Conservation (phyloP, 2,888 invertebrate genomes). For the Epirrhoe tristata region DNA sequence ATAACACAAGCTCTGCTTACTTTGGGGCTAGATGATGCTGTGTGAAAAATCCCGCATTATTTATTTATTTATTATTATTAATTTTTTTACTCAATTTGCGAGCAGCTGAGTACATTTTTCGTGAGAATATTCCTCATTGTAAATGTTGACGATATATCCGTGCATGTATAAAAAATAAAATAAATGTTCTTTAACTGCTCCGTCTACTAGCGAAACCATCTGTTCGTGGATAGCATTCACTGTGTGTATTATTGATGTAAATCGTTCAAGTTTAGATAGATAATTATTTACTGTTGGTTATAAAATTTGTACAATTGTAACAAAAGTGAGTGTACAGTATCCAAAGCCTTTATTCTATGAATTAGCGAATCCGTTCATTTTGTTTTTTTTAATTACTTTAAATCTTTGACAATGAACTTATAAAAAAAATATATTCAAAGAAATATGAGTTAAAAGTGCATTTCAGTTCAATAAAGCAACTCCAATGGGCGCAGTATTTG, state of each 20-base stretch:
- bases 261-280: slow-evolving; percentile 22
- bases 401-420: slow-evolving; percentile 1
- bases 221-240: background rate
- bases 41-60: too few species aligned
- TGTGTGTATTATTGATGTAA: slow-evolving; percentile 6
- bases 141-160: background rate
- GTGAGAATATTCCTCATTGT: background rate
- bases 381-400: background rate
- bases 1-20: too few species aligned
- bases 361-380: slow-evolving; percentile 16
- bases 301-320: background rate
- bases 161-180: background rate
- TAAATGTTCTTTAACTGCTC: background rate
- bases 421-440: background rate
- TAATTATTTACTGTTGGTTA: slow-evolving; percentile 21
- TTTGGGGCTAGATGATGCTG: too few species aligned
- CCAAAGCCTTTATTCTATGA: background rate
- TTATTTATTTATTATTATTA: too few species aligned
- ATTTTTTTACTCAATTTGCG: too few species aligned
- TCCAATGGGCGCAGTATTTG: slow-evolving; percentile 55
- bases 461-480: slow-evolving; percentile 41
- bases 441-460: background rate
- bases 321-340: background rate
- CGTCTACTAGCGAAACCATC: background rate
- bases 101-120: background rate